Conservation (phyloP, 2,888 invertebrate species). For the Nesidiocoris tenuis region DNA sequence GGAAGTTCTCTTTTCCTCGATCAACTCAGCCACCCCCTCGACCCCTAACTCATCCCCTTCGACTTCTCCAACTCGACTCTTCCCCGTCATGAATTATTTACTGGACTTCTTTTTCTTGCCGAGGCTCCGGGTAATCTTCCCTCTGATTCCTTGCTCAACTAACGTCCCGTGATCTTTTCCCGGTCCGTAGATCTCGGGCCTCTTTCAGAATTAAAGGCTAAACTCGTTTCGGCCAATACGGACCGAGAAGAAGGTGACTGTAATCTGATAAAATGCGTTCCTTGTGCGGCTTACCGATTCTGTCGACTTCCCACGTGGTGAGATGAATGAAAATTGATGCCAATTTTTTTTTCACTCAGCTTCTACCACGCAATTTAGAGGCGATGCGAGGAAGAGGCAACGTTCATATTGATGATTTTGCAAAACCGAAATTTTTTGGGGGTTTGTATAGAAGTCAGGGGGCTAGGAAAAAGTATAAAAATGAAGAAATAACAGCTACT, state of each 20-base stretch:
- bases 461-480: too few relatives aligned
- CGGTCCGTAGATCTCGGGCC: neutral
- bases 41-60: neutral
- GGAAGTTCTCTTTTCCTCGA: neutral
- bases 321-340: neutral
- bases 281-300: neutral
- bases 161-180: neutral
- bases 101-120: neutral
- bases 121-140: conserved; percentile 20
- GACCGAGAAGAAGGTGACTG: neutral
- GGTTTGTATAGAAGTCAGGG: too few relatives aligned
- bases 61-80: neutral
- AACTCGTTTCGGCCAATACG: neutral
- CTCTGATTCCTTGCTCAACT: conserved; percentile 7
- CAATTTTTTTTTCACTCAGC: too few relatives aligned
- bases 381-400: too few relatives aligned
- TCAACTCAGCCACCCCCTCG: neutral
- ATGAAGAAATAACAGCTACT: too few relatives aligned
- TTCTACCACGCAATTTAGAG: too few relatives aligned
- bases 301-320: neutral
- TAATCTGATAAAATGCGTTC: neutral
- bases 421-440: too few relatives aligned
- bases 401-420: too few relatives aligned
- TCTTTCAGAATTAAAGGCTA: neutral
- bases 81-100: conserved; percentile 35